Conservation (phyloP, 2,797 vertebrate genomes). For the Paedocypris micromegethes region DNA sequence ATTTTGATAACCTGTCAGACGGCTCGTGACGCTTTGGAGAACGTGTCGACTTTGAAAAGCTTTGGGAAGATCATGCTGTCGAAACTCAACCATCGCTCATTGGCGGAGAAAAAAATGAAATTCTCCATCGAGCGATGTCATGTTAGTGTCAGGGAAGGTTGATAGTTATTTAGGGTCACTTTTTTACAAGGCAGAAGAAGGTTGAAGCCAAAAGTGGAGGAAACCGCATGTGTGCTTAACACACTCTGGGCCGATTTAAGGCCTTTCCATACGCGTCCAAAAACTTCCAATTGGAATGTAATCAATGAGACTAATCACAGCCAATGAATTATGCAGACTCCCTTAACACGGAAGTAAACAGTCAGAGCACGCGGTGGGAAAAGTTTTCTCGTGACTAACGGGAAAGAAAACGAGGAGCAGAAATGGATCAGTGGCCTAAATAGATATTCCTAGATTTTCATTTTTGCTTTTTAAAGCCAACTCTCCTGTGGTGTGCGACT, state of each 20-base stretch:
- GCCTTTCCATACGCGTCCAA: slow-evolving; percentile 11
- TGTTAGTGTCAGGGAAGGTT: slow-evolving; percentile 47
- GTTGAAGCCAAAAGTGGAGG: slow-evolving; percentile 31
- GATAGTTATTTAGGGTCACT: slow-evolving; percentile 43
- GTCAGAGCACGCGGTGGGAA: slow-evolving; percentile 16
- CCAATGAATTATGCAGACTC: slow-evolving; percentile 38
- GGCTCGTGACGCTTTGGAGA: slow-evolving; percentile 33
- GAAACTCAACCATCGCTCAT: slow-evolving; percentile 24
- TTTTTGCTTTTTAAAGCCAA: slow-evolving; percentile 42
- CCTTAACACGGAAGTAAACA: slow-evolving; percentile 29
- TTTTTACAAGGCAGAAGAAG: slow-evolving; percentile 43
- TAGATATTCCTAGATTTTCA: slow-evolving; percentile 26
- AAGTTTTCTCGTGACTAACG: slow-evolving; percentile 14
- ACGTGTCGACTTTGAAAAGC: slow-evolving; percentile 40
- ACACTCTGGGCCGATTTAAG: slow-evolving; percentile 7
- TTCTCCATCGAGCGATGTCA: slow-evolving; percentile 38
- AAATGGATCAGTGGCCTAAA: slow-evolving; percentile 44
- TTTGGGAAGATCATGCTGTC: slow-evolving; percentile 38
- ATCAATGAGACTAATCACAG: slow-evolving; percentile 29
- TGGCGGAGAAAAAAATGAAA: slow-evolving; percentile 24
- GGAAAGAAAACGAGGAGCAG: slow-evolving; percentile 24
- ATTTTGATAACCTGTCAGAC: slow-evolving; percentile 53
- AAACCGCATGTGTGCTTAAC: slow-evolving; percentile 36
- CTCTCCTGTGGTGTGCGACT: slow-evolving; percentile 40
- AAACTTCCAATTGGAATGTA: slow-evolving; percentile 16